phyloP scores from a whole-genome alignment of 2,113 vertebrate species.

The Plotosus lineatus region DNA sequence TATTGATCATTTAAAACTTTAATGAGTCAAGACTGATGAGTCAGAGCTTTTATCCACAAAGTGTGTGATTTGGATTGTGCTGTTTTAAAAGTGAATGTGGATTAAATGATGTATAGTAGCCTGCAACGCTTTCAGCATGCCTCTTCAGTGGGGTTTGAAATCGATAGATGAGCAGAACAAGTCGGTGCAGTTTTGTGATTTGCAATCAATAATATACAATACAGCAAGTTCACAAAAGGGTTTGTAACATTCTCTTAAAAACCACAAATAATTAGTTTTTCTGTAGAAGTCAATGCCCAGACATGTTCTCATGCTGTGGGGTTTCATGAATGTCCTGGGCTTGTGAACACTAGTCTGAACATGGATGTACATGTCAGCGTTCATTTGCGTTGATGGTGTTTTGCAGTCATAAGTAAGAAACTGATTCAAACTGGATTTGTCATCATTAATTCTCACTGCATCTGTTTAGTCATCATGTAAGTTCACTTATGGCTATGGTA shows the following conservation, averaged over 20 bases:
- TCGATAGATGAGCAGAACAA: slow-evolving; percentile 33
- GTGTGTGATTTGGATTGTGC: not conserved
- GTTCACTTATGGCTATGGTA: not conserved
- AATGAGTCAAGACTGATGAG: not conserved
- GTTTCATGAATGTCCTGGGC: not conserved
- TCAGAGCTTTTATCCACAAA: not conserved
- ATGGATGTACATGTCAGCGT: not conserved
- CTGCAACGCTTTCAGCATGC: not conserved
- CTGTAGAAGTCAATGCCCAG: not conserved
- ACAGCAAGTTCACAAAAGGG: slow-evolving; percentile 53
- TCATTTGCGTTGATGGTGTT: not conserved
- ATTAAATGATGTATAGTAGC: not conserved
- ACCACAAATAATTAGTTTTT: not conserved
- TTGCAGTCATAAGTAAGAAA: not conserved
- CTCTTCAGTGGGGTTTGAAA: not conserved
- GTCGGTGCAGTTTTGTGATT: slow-evolving; percentile 61
- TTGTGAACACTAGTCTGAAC: not conserved
- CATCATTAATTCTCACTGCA: not conserved
- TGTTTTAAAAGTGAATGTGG: not conserved
- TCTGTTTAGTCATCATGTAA: slow-evolving; percentile 2
- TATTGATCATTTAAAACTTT: not conserved
- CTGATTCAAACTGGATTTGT: not conserved
- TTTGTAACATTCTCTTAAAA: not conserved
- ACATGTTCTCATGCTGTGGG: not conserved
- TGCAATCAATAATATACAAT: slow-evolving; percentile 65